Evolutionary conservation across 1,140 invertebrate species (phyloP).

Genomic region (Lordiphosa collinella): DNA sequence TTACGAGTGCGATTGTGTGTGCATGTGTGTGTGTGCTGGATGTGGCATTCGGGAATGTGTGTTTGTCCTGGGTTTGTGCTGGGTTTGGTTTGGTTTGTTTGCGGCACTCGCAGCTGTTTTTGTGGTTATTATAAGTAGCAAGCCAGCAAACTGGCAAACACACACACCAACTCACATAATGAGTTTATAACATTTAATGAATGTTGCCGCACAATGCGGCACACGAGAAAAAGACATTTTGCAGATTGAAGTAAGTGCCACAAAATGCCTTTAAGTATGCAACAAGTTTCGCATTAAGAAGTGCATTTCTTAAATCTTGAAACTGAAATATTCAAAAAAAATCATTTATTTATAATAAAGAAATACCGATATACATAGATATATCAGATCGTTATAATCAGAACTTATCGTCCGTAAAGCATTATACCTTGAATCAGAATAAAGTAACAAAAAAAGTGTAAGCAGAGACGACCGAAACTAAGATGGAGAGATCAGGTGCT

Average conservation of each 20-base stretch:
- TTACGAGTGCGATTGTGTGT: slow-evolving; percentile 28
- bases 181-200: slow-evolving; percentile 75
- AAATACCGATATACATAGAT: no score
- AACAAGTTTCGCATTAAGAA: slow-evolving; percentile 22
- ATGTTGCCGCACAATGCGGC: slow-evolving; percentile 39
- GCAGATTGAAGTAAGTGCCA: slow-evolving; percentile 5
- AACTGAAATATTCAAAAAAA: no score
- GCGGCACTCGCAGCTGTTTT: slow-evolving; percentile 50
- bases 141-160: slow-evolving; percentile 36
- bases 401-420: no score
- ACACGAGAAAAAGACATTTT: slow-evolving; percentile 24
- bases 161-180: slow-evolving; percentile 47
- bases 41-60: no score
- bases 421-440: no score
- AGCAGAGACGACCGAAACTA: no score
- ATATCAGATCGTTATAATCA: no score
- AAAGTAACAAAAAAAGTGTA: no score
- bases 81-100: slow-evolving; percentile 30
- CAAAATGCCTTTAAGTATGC: slow-evolving; percentile 28
- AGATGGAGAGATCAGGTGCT: no score
- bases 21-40: neutral
- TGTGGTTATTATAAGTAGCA: slow-evolving; percentile 60
- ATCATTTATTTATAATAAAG: no score
- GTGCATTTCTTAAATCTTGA: no score
- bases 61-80: no score